Conservation (phyloP, 2,888 invertebrate species). For the Microctonus brassicae region DNA sequence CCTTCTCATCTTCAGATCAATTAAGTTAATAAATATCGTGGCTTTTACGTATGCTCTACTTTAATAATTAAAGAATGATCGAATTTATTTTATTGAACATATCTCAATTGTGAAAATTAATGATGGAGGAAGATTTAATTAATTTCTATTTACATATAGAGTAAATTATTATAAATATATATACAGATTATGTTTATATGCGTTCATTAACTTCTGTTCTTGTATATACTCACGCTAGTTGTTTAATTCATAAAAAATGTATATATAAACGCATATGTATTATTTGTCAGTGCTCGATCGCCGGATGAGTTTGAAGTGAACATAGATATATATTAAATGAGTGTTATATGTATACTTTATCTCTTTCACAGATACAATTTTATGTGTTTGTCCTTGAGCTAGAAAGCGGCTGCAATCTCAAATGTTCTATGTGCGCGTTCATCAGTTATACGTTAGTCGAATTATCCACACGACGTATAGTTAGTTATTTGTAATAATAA, state of each 20-base stretch:
- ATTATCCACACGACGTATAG: neutral
- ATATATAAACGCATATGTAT: neutral
- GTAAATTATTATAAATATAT: neutral
- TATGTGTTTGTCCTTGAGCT: conserved; percentile 44
- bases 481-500: conserved; percentile 16
- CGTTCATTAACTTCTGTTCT: neutral
- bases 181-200: neutral
- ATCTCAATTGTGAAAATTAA: conserved; percentile 19
- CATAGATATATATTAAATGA: too few species aligned
- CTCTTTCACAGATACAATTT: conserved; percentile 35
- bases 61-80: conserved; percentile 29
- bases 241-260: neutral
- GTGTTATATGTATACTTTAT: conserved; percentile 11
- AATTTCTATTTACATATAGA: neutral
- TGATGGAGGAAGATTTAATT: neutral
- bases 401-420: conserved; percentile 32
- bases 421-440: neutral
- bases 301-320: neutral
- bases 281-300: too few species aligned
- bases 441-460: neutral
- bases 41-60: conserved; percentile 8
- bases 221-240: neutral
- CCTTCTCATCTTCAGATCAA: neutral
- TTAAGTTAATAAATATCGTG: conserved; percentile 23
- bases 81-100: too few species aligned